Conservation (phyloP, 2,113 vertebrate genomes). For the Struthio camelus region DNA sequence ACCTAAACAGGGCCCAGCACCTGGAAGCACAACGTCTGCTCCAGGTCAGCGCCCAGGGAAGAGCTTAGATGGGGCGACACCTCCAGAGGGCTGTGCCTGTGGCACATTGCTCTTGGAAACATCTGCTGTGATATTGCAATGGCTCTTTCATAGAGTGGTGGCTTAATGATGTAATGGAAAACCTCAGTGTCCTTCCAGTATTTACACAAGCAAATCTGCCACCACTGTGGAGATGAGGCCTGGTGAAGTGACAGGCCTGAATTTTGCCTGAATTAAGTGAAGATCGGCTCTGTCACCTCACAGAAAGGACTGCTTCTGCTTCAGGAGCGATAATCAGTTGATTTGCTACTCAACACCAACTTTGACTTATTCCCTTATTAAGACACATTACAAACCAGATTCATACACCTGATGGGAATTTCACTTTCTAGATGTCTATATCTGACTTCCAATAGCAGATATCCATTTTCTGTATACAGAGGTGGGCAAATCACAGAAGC, state of each 20-base stretch:
- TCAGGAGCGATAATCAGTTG: neutral
- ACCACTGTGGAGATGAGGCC: neutral
- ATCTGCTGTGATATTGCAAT: neutral
- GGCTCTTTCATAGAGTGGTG: neutral
- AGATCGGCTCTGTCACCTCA: neutral
- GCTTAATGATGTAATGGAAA: neutral
- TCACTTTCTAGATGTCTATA: neutral
- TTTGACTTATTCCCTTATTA: neutral
- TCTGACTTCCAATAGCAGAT: neutral
- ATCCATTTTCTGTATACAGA: neutral
- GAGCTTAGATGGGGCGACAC: neutral
- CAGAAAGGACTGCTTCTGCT: neutral
- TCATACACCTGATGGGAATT: neutral
- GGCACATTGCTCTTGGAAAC: neutral
- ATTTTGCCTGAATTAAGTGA: neutral
- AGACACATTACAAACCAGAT: neutral
- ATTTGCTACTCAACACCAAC: neutral
- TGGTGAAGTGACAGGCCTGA: neutral
- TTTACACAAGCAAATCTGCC: neutral
- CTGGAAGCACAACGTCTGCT: neutral
- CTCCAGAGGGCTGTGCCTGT: neutral
- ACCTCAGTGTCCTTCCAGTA: neutral
- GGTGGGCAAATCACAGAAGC: neutral
- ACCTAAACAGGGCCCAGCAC: neutral
- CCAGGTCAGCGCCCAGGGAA: accelerated